A percentile compares a stretch with the other conserved stretches of the same genome.
phyloP scores from a whole-genome alignment of 1,140 invertebrate species.

The Antheraea pernyi region DNA sequence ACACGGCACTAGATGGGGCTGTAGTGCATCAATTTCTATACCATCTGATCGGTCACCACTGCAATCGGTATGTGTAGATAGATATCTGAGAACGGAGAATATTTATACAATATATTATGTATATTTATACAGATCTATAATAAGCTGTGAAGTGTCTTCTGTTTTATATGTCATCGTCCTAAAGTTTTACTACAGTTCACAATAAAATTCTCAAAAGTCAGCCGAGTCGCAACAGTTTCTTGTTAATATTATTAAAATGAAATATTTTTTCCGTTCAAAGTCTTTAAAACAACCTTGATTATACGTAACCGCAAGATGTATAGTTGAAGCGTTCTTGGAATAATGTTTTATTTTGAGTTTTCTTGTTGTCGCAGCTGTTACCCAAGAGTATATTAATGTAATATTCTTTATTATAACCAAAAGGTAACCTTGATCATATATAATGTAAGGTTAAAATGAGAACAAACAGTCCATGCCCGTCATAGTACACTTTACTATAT shows the following conservation, averaged over 20 bases:
- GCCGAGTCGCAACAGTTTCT: no score
- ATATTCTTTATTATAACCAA: background rate
- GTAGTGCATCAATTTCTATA: no score
- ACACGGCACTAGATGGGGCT: no score
- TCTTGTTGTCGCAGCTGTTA: background rate
- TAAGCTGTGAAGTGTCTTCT: no score
- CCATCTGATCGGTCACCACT: no score
- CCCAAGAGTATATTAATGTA: background rate
- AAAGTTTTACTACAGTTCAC: no score
- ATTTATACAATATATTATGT: no score
- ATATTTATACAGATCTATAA: no score
- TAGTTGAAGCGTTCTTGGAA: background rate
- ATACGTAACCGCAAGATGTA: background rate
- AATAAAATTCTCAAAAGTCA: no score
- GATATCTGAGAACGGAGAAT: no score
- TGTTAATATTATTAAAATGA: background rate
- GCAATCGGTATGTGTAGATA: no score
- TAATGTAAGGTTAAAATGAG: background rate
- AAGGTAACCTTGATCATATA: background rate
- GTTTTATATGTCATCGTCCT: no score
- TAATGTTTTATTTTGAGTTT: background rate
- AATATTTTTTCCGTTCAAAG: background rate
- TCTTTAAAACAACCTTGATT: background rate
- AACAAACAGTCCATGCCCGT: background rate
- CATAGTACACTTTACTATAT: background rate